Conservation (phyloP, 35 echinoderm and acorn worm genomes). For the Hemicentrotus pulcherrimus region DNA sequence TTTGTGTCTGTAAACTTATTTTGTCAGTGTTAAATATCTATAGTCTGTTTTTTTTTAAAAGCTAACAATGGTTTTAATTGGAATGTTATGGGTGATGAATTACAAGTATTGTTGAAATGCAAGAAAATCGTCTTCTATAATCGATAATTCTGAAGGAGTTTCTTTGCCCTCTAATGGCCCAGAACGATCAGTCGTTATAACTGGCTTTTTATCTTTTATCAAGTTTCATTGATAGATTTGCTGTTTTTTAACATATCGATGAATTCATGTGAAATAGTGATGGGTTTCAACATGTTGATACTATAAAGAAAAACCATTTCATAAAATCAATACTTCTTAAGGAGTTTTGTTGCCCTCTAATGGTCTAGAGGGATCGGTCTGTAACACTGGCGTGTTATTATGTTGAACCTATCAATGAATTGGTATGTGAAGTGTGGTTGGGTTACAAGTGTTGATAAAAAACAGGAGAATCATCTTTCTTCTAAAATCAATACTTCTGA, state of each 20-base stretch:
- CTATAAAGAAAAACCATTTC: neutral
- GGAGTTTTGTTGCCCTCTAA: neutral
- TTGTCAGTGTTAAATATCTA: no score
- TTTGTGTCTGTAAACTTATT: no score
- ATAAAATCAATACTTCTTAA: neutral
- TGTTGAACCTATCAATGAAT: neutral
- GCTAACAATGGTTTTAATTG: no score
- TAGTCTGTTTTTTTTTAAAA: no score
- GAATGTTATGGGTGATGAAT: no score
- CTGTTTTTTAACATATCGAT: no score
- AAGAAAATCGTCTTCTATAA: neutral
- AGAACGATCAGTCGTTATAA: no score
- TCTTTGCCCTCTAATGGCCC: neutral
- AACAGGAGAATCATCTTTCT: neutral
- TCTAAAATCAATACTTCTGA: neutral
- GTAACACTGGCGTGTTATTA: neutral
- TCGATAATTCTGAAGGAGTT: neutral
- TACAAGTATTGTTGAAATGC: neutral
- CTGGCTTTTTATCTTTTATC: no score
- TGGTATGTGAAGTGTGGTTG: no score
- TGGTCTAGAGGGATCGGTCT: neutral
- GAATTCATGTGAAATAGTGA: no score
- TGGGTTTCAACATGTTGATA: neutral
- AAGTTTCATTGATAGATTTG: no score
- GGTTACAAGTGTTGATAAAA: neutral